Evolutionary conservation across 2,797 vertebrate species (phyloP), one percentile per base, ranked within the genome.

Genomic region (Dendrocincla tyrannina): DNA sequence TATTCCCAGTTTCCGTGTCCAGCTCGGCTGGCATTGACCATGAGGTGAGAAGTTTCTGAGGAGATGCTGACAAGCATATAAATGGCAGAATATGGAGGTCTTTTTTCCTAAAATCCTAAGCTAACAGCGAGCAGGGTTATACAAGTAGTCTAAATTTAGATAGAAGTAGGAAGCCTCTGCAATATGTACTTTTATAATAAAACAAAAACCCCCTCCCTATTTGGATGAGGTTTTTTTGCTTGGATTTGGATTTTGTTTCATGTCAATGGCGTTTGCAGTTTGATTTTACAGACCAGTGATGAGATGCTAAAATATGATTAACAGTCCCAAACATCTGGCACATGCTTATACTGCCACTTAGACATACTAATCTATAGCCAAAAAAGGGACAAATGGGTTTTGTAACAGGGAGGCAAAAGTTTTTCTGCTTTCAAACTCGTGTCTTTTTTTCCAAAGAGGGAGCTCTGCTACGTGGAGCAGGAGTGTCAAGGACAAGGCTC

Each of bases 301-400:
- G 46, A 94, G 93, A 91, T 81, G 53, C 56, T 79, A 90, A 95
- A 92, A 60, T 68, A 70, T 52, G 42, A 84, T 90, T 55, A 79
- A 41, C n/a, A 78, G 46, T 25, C 32, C 22, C 42, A 62, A 78
- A 44, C 35, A 88, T 63, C 66, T 96, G 87, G 32, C 83, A 47
- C 17, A 50, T 70, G 32, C 24, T 93, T 76, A 41, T 33, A 24
- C 13, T 50, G 10, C 49, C 30, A 30, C 49, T 28, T 52, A 52
- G 49, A 52, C 11, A 37, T 46, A 56, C n/a, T 47, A 20, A 42
- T 39, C 32, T 69, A 23, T 49, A 75, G 68, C 17, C 10, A 64
- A 68, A 75, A 90, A 91, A 76, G 5, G 25, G 74, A 58, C 14
- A 0, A 68, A 37, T 25, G 68, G 22, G 41, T 19, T 50, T 67